Evolutionary conservation across 2,113 vertebrate species (phyloP).

Genomic region (Neogobius melanostomus): DNA sequence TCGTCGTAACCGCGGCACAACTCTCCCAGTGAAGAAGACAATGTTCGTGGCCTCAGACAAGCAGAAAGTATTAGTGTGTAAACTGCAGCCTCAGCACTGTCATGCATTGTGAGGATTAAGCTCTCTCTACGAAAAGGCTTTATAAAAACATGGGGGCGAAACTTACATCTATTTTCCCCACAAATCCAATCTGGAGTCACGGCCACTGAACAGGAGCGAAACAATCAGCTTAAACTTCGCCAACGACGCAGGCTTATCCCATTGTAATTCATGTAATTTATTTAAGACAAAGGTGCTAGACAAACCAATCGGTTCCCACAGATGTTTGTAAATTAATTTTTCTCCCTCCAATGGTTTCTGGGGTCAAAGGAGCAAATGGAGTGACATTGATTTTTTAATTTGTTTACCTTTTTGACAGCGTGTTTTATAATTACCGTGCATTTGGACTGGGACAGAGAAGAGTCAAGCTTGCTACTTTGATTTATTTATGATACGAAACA

Average conservation of each 20-base stretch:
- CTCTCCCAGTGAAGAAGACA: not conserved
- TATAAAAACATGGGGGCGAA: conserved; percentile 45
- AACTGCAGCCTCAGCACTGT: conserved; percentile 53
- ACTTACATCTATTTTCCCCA: conserved; percentile 44
- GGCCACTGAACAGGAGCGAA: conserved; percentile 49
- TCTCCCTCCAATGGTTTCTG: not conserved
- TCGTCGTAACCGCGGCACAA: not conserved
- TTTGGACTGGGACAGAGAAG: too few species aligned
- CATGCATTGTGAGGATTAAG: conserved; percentile 56
- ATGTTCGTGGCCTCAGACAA: conserved; percentile 21
- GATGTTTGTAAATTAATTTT: conserved; percentile 20
- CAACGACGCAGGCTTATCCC: conserved; percentile 24
- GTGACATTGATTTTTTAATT: too few species aligned
- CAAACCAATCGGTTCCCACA: conserved; percentile 35
- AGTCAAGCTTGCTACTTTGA: too few species aligned
- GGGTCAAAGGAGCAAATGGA: not conserved
- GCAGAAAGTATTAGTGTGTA: conserved; percentile 38
- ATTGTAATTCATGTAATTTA: conserved; percentile 27
- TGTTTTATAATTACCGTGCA: too few species aligned
- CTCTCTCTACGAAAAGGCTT: conserved; percentile 42
- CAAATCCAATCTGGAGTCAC: conserved; percentile 57
- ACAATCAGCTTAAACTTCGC: conserved; percentile 40
- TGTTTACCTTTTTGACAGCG: too few species aligned
- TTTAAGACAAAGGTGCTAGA: conserved; percentile 37
- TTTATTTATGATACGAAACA: too few species aligned